Evolutionary conservation across 2,888 invertebrate species (phyloP).

Genomic region (Cephalotes varians): DNA sequence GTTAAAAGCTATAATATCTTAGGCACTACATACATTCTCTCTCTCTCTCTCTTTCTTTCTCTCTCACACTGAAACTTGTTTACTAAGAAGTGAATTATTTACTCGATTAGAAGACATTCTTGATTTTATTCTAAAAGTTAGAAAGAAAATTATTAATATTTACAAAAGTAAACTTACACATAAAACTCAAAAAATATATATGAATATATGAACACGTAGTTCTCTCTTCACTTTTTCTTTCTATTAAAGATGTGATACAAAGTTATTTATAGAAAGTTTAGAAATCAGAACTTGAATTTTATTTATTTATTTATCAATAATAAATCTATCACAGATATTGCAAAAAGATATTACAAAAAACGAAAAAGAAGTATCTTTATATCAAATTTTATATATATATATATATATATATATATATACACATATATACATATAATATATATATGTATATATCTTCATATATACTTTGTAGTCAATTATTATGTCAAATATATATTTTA

Average conservation of each 20-base stretch:
- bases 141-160: not conserved
- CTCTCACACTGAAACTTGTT: not conserved
- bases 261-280: slow-evolving; percentile 1
- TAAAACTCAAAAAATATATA: not conserved
- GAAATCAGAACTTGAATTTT: not conserved
- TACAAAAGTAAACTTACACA: not conserved
- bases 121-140: not conserved
- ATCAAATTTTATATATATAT: too few species aligned
- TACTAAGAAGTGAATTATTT: slow-evolving; percentile 1
- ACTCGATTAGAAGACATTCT: not conserved
- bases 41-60: not conserved
- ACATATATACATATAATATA: too few species aligned
- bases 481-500: too few species aligned
- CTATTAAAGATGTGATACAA: not conserved
- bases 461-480: too few species aligned
- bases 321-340: too few species aligned
- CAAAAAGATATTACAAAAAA: too few species aligned
- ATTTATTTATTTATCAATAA: too few species aligned
- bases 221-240: not conserved
- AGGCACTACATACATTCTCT: not conserved
- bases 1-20: not conserved
- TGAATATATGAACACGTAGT: not conserved
- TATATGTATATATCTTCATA: too few species aligned
- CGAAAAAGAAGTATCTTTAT: too few species aligned
- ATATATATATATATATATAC: too few species aligned